Evolutionary conservation across 2,113 vertebrate species (phyloP).

Genomic region (Anolis carolinensis): DNA sequence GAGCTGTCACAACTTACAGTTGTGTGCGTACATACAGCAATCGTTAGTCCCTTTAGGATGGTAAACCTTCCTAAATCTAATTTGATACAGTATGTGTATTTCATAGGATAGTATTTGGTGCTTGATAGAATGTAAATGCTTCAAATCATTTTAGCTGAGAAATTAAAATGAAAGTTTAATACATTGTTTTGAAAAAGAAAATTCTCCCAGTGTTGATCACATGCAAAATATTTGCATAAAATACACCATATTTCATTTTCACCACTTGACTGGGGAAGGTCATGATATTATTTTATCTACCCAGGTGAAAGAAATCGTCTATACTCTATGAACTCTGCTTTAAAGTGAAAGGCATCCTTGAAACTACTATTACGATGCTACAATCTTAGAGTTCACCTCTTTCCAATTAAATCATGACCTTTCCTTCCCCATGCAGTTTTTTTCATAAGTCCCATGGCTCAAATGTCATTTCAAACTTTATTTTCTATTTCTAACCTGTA

Average conservation of each 20-base stretch:
- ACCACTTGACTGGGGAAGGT: slow-evolving; percentile 32
- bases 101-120: too few relatives aligned
- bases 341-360: slow-evolving; percentile 46
- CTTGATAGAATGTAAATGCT: slow-evolving; percentile 25
- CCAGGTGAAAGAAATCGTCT: slow-evolving; percentile 48
- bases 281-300: slow-evolving; percentile 56
- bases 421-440: slow-evolving; percentile 49
- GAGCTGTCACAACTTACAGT: slow-evolving; percentile 37
- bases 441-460: slow-evolving; percentile 36
- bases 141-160: slow-evolving; percentile 42
- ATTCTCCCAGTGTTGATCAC: slow-evolving; percentile 42
- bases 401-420: slow-evolving; percentile 69
- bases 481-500: slow-evolving; percentile 52
- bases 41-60: slow-evolving; percentile 34
- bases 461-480: slow-evolving; percentile 63
- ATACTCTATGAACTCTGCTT: slow-evolving; percentile 32
- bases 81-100: slow-evolving; percentile 17
- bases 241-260: slow-evolving; percentile 21
- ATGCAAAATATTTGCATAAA: slow-evolving; percentile 44
- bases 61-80: slow-evolving; percentile 28
- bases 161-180: slow-evolving; percentile 28
- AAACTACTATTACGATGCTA: slow-evolving; percentile 52
- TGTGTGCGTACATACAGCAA: neutral
- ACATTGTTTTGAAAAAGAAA: slow-evolving; percentile 21
- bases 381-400: slow-evolving; percentile 55